Evolutionary conservation across 2,888 invertebrate genomes (phyloP), one percentile per base, ranked within the genome.

Genomic region (Gortyna flavago): DNA sequence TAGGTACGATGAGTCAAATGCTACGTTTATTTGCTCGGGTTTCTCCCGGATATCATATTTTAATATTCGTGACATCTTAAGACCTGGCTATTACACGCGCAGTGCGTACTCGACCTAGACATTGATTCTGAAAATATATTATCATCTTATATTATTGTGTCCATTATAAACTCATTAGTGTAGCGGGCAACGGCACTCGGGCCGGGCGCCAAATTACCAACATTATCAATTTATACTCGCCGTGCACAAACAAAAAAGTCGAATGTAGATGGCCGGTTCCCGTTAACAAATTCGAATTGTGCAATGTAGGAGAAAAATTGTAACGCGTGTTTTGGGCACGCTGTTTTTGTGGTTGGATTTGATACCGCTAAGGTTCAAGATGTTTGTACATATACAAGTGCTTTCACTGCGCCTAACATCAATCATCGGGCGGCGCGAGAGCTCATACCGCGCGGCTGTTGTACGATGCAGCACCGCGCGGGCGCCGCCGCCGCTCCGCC

Each of bases 111-210:
- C 93, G 95, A 95, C 95, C 95, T 96, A 96, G 96, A 96, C 96
- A 96, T 96, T 95, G 96, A 96, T 95, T 94, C 93, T 90, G 91
- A 94, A 95, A 95, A 94, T 95, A 95, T 96, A 95, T 95, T 93
- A 96, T 96, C 94, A 95, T 94, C 92, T 91, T 89, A 93, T 94
- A 95, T 94, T 95, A 96, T 95, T 94, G 92, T 93, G 93, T 94
- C 95, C 96, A 96, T 96, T 96, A 96, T 96, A 96, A 96, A 95
- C 93, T 95, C 96, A 96, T 96, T 96, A 96, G 96, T 94, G 94
- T 95, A 94, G 94, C 96, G 95, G 93, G 93, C 96, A 96, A 96
- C 96, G 96, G 96, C 95, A 96, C 95, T 96, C 93, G 93, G 90
- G 88, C 90, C 93, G 94, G 94, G 92, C 95, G 95, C 96, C 95